Conservation (phyloP, 2,797 vertebrate species). For the Tolypeutes matacus region DNA sequence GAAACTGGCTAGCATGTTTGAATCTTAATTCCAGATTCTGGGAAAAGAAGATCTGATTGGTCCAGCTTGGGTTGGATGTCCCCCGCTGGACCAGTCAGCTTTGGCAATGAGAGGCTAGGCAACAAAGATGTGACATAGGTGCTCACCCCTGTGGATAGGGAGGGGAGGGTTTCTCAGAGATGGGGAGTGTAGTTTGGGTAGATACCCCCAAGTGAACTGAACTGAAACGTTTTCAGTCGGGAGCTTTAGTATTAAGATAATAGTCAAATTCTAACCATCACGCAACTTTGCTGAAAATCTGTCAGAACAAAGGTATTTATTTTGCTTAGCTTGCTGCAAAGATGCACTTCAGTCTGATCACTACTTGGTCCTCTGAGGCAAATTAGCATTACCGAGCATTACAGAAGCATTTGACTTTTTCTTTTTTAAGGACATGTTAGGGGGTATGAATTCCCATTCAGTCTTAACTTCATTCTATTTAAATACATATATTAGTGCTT, state of each 20-base stretch:
- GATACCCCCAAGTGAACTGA: not conserved
- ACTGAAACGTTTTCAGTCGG: not conserved
- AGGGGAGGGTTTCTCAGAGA: not conserved
- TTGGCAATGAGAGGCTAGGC: not conserved
- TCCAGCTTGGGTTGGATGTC: not conserved
- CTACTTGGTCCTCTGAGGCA: not conserved
- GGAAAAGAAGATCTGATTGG: conserved; percentile 10
- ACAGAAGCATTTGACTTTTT: not conserved
- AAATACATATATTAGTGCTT: not conserved
- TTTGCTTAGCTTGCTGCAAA: not conserved
- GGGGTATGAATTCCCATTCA: not conserved
- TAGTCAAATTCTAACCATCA: not conserved
- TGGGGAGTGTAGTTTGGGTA: not conserved
- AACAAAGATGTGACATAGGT: not conserved
- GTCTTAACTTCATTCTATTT: not conserved
- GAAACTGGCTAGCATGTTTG: not conserved
- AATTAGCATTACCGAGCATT: not conserved
- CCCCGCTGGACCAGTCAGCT: not conserved
- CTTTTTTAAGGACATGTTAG: not conserved
- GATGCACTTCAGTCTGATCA: not conserved
- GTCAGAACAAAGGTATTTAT: not conserved
- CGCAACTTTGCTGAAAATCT: conserved; percentile 42
- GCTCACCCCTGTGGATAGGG: not conserved
- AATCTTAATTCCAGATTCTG: conserved; percentile 1
- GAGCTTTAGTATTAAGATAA: not conserved